Percentiles rank a stretch among this genome's conserved stretches.
phyloP scores from a whole-genome alignment of 2,888 invertebrate species.

The Choreutis nemorana region DNA sequence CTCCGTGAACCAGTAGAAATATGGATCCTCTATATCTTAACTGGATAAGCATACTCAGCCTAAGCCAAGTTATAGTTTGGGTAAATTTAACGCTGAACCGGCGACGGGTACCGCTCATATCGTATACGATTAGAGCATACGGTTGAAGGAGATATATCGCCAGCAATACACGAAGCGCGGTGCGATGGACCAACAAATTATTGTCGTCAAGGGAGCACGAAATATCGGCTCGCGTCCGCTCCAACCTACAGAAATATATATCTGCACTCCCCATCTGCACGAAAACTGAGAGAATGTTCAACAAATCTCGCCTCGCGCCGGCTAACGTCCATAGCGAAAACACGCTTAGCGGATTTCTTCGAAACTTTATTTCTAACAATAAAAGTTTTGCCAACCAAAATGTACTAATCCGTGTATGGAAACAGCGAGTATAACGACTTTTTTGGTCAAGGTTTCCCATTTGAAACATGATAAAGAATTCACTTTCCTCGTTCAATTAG shows the following conservation, averaged over 20 bases:
- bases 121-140: constrained; percentile 33
- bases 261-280: constrained; percentile 25
- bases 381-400: neutral
- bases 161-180: constrained; percentile 36
- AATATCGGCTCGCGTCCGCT: constrained; percentile 40
- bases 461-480: constrained; percentile 13
- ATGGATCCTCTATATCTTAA: constrained; percentile 14
- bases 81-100: neutral
- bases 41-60: neutral
- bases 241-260: constrained; percentile 37
- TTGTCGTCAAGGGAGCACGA: constrained; percentile 53
- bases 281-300: constrained; percentile 17
- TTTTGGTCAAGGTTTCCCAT: constrained; percentile 9
- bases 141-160: constrained; percentile 44
- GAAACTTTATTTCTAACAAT: constrained; percentile 1
- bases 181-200: constrained; percentile 57
- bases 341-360: constrained; percentile 2
- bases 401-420: constrained; percentile 1
- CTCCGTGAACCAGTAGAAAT: constrained; percentile 26
- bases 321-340: constrained; percentile 4
- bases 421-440: constrained; percentile 8
- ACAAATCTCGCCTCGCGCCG: constrained; percentile 7
- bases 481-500: constrained; percentile 36
- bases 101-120: constrained; percentile 25
- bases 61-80: neutral